Base-by-base conservation (phyloP, 2,888 invertebrate genomes). In the Cataglyphis rosenhaueri region DNA sequence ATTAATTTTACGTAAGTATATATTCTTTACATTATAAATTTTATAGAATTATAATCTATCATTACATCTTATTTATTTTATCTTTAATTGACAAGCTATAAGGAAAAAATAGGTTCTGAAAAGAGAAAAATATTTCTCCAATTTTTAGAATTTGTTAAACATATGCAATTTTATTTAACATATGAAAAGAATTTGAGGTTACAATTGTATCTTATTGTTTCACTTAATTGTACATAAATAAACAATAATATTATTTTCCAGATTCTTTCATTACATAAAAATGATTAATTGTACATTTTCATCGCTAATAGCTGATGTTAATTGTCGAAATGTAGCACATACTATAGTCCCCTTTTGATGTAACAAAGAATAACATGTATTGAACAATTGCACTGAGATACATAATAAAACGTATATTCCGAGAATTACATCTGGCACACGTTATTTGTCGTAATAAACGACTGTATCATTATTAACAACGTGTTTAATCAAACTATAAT, bases 271-370 rank as follows among this genome's bases (percentile, higher is more conserved):
- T 41, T 8, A 21, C 41, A 84, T 12, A 81, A 79, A 79, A 41
- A 35, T 18, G 44, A 79, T 57, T 55, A 35, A 59, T 86, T 73
- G 74, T 44, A 84, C 76, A 78, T 79, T 86, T 88, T 84, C 85
- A 81, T 87, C 55, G 78, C 83, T 88, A 83, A 84, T 76, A 87
- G 66, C 79, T 82, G 65, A 83, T 76, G 70, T 78, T 75, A 86
- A 81, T 81, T 41, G 25, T 48, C 18, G 21, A 64, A 75, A 76
- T 38, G 52, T 25, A 66, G 25, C 3, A n/a, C 8, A 29, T 12
- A 66, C n/a, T 68, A 35, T 12, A 76, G 21, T 38, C 18, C 8
- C 29, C 3, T 59, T 70, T 44, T 10, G 18, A 64, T 55, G 61
- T 9, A 59, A 64, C 32, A 3, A 75, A 55, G 38, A n/a, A 55